Conservation (phyloP, 2,888 invertebrate species). For the Catocala sponsa region DNA sequence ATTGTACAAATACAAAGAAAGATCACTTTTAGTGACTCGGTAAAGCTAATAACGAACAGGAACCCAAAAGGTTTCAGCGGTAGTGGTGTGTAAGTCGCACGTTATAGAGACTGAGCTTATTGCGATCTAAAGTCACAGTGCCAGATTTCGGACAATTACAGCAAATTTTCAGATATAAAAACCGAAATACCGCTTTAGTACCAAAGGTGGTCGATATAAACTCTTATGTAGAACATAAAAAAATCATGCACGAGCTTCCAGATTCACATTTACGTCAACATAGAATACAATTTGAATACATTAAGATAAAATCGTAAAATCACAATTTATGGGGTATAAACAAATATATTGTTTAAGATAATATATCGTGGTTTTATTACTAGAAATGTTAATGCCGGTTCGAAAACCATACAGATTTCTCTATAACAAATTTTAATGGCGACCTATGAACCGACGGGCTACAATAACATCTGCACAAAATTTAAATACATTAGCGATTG, state of each 20-base stretch:
- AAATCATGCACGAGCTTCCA: neutral
- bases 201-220: neutral
- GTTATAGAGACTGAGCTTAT: no score
- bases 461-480: conserved; percentile 48
- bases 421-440: conserved; percentile 34
- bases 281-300: conserved; percentile 33
- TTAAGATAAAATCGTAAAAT: conserved; percentile 20
- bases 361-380: conserved; percentile 20
- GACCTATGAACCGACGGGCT: conserved; percentile 37
- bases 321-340: conserved; percentile 14
- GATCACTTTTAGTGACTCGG: no score
- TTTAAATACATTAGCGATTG: conserved; percentile 46
- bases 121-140: no score
- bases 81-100: no score
- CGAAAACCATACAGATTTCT: conserved; percentile 41
- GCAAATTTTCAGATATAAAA: no score
- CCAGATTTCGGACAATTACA: no score
- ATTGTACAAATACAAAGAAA: no score
- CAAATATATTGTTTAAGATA: conserved; percentile 21
- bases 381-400: conserved; percentile 28
- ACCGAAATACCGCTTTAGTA: no score
- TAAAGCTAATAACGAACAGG: no score
- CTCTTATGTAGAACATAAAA: neutral
- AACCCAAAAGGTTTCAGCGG: no score
- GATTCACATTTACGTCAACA: conserved; percentile 19